Evolutionary conservation across 2,113 vertebrate species (phyloP).

Genomic region (Geococcyx californianus): DNA sequence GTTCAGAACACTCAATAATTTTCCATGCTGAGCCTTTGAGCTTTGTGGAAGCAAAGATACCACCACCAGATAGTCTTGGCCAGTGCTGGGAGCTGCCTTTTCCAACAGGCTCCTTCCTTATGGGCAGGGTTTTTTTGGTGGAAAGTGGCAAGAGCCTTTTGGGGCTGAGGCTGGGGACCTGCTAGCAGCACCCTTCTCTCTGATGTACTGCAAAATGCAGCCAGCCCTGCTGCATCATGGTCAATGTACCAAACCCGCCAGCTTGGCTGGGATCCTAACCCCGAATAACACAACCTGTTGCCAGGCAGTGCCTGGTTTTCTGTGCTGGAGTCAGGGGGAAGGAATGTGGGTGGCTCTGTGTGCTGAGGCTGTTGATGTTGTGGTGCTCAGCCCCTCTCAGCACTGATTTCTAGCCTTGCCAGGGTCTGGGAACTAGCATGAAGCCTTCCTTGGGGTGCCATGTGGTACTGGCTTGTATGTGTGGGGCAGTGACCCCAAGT

Average conservation of each 20-base stretch:
- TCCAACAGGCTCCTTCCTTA: not conserved
- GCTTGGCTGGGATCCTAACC: conserved; percentile 3
- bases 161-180: not conserved
- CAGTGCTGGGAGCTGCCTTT: not conserved
- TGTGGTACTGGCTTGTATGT: not conserved
- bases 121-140: not conserved
- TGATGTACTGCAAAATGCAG: not conserved
- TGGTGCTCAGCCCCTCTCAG: not conserved
- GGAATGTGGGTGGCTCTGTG: not conserved
- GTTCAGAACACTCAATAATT: not conserved
- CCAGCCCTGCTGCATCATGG: not conserved
- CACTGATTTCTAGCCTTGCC: not conserved
- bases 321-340: not conserved
- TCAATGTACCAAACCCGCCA: not conserved
- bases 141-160: not conserved
- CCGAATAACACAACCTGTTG: not conserved
- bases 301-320: conserved; percentile 6
- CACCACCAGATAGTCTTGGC: not conserved
- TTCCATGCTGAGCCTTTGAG: not conserved
- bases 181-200: rapidly evolving
- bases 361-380: not conserved
- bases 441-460: not conserved
- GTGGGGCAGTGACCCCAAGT: rapidly evolving
- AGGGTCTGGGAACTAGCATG: not conserved
- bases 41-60: not conserved